Evolutionary conservation across 2,797 vertebrate genomes (phyloP).

Genomic region (Enoplosus armatus): DNA sequence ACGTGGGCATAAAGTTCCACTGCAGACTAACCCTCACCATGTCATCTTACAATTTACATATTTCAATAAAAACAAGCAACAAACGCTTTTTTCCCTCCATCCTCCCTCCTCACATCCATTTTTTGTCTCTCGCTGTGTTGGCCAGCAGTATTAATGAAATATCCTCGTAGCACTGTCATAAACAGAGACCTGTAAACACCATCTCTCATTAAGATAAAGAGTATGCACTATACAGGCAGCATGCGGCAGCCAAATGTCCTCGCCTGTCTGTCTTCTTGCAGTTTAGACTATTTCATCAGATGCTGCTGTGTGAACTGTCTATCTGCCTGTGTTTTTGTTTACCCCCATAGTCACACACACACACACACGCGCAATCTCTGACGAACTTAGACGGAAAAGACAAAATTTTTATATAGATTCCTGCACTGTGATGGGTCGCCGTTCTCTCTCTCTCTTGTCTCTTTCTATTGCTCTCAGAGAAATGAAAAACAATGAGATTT

Average conservation of each 20-base stretch:
- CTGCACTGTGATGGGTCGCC: slow-evolving; percentile 5
- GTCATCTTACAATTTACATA: slow-evolving; percentile 45
- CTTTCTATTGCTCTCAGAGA: slow-evolving; percentile 28
- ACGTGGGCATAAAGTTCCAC: slow-evolving; percentile 14
- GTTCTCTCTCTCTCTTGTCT: slow-evolving; percentile 37
- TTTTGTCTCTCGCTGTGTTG: slow-evolving; percentile 18
- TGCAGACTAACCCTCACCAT: slow-evolving; percentile 28
- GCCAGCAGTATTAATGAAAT: slow-evolving; percentile 47
- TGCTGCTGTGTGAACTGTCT: slow-evolving; percentile 40
- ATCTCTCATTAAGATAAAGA: slow-evolving; percentile 84
- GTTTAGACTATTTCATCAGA: slow-evolving; percentile 54
- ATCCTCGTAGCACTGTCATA: slow-evolving; percentile 28
- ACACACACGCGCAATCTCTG: slow-evolving; percentile 37
- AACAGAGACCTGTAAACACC: slow-evolving; percentile 74
- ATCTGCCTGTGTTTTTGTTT: slow-evolving; percentile 48
- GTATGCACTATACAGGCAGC: slow-evolving; percentile 54
- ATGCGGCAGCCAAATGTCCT: slow-evolving; percentile 61
- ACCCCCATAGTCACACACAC: slow-evolving; percentile 31
- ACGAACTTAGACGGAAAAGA: slow-evolving; percentile 24
- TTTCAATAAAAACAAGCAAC: slow-evolving; percentile 38
- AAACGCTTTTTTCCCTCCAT: background rate
- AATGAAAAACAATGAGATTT: slow-evolving; percentile 70
- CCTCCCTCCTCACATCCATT: background rate
- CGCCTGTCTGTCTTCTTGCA: slow-evolving; percentile 53
- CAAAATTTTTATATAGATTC: slow-evolving; percentile 33